Conservation (phyloP, 1,140 invertebrate genomes). For the Rhagoletis zephyria region DNA sequence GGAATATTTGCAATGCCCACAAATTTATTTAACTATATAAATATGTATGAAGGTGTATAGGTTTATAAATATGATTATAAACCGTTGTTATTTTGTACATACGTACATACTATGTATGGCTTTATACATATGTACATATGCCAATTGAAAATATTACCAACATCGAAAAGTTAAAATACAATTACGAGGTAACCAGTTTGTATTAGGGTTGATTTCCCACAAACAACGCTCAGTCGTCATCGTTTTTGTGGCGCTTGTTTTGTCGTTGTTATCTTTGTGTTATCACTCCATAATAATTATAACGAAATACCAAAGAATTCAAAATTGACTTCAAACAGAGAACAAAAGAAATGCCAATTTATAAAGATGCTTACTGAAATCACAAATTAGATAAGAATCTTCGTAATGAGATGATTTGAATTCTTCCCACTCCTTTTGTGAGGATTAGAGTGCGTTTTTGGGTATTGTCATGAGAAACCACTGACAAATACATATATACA, state of each 20-base stretch:
- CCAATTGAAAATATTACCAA: not conserved
- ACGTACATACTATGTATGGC: not conserved
- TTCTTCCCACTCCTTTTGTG: constrained; percentile 28
- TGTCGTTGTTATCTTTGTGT: not conserved
- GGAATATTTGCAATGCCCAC: not conserved
- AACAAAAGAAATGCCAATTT: constrained; percentile 41
- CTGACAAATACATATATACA: not conserved
- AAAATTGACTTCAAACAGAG: constrained; percentile 32
- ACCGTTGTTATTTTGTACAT: not conserved
- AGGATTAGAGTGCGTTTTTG: not conserved
- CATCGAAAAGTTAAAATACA: no score
- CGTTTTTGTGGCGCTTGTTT: not conserved
- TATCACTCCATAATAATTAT: constrained; percentile 37
- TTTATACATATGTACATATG: not conserved
- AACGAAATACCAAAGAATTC: constrained; percentile 37
- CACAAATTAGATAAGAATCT: constrained; percentile 47
- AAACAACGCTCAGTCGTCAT: not conserved
- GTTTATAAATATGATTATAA: not conserved
- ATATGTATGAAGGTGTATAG: not conserved
- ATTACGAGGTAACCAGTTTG: no score
- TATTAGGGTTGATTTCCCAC: not conserved
- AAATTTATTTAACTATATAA: not conserved
- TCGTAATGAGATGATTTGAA: constrained; percentile 38
- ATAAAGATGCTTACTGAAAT: constrained; percentile 39
- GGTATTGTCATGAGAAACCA: constrained; percentile 29